Conservation (phyloP, 2,113 vertebrate species). For the Otolemur garnettii region DNA sequence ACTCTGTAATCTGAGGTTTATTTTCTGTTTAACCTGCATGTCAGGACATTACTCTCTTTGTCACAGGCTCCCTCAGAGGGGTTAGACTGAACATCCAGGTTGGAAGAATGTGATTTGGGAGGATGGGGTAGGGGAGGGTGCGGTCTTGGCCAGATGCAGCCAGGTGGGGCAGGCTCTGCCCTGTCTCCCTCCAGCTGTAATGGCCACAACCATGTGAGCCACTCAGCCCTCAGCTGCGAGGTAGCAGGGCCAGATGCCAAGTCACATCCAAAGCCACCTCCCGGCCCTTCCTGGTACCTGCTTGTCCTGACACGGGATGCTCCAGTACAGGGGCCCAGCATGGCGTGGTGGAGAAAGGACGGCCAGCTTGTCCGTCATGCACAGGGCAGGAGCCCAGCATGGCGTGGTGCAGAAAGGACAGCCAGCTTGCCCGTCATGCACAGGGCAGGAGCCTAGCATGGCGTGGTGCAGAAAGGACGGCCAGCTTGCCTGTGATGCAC, state of each 20-base stretch:
- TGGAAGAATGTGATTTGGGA: neutral
- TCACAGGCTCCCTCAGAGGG: neutral
- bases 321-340: neutral
- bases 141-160: fast-evolving
- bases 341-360: fast-evolving
- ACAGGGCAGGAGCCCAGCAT: fast-evolving
- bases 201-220: fast-evolving
- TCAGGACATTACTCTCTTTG: neutral
- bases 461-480: fast-evolving
- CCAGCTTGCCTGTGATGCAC: too few relatives aligned
- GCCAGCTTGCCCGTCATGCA: too few relatives aligned
- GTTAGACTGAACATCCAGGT: neutral
- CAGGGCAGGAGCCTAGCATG: fast-evolving
- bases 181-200: neutral
- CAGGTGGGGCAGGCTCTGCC: neutral
- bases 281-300: too few relatives aligned
- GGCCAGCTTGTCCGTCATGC: neutral
- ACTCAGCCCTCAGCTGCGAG: fast-evolving
- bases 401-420: fast-evolving
- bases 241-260: neutral
- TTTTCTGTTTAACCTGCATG: neutral
- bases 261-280: too few relatives aligned
- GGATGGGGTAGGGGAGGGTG: neutral
- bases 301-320: neutral
- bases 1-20: neutral